Conservation (phyloP, 2,888 invertebrate species). For the Cryptocheilus praepositus region DNA sequence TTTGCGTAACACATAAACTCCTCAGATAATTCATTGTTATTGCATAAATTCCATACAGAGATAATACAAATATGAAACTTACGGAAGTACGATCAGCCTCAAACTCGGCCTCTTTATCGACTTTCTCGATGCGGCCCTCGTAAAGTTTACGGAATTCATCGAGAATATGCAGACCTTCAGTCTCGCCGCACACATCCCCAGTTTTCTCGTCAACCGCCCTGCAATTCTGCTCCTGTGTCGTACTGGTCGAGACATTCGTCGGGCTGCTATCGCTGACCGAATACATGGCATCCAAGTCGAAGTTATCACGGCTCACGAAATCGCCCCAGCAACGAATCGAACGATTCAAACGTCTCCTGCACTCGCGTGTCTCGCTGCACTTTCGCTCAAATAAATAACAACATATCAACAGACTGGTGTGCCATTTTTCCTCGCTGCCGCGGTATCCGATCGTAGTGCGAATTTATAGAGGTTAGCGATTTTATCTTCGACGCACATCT, state of each 20-base stretch:
- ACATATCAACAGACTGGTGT: slow-evolving; percentile 43
- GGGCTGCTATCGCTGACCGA: slow-evolving; percentile 25
- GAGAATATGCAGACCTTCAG: slow-evolving; percentile 73
- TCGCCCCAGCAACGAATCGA: slow-evolving; percentile 15
- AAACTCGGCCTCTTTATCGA: slow-evolving; percentile 73
- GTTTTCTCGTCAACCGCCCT: slow-evolving; percentile 49
- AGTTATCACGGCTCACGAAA: slow-evolving; percentile 4
- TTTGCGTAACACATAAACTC: too few relatives aligned
- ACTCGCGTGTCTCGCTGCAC: slow-evolving; percentile 25
- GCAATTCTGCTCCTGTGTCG: slow-evolving; percentile 36
- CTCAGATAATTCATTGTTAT: slow-evolving; percentile 13
- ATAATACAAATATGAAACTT: slow-evolving; percentile 31
- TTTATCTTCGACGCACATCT: too few relatives aligned
- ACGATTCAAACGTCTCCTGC: slow-evolving; percentile 43
- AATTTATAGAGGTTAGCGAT: too few relatives aligned
- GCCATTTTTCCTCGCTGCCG: slow-evolving; percentile 40
- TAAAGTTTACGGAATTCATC: slow-evolving; percentile 80
- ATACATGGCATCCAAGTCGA: slow-evolving; percentile 41
- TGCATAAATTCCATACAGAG: not conserved
- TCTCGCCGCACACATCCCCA: slow-evolving; percentile 57
- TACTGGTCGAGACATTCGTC: slow-evolving; percentile 16
- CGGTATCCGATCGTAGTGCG: too few relatives aligned
- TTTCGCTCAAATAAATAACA: slow-evolving; percentile 32
- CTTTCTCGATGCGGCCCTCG: slow-evolving; percentile 78
- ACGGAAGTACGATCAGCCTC: slow-evolving; percentile 56